phyloP scores from a whole-genome alignment of 2,113 vertebrate genomes.

The Alexandromys fortis region DNA sequence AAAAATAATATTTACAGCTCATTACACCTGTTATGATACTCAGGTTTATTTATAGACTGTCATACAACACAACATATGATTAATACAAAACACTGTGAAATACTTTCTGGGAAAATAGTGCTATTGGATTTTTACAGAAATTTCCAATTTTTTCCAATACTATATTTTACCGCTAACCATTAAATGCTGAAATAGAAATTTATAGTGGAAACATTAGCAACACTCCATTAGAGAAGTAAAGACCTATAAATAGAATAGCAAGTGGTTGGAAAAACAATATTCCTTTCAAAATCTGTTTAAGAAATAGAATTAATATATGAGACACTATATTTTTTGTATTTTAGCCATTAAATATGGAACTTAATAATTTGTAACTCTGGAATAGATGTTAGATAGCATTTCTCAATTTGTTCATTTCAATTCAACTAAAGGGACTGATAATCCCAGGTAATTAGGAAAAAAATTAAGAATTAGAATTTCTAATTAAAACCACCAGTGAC shows the following conservation, averaged over 20 bases:
- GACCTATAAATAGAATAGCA: constrained; percentile 56
- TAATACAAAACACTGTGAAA: constrained; percentile 41
- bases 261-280: constrained; percentile 67
- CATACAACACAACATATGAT: constrained; percentile 7
- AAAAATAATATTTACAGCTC: constrained; percentile 50
- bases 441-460: not conserved
- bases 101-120: constrained; percentile 18
- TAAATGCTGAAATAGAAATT: constrained; percentile 77
- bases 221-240: constrained; percentile 60
- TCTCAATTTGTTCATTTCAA: not conserved
- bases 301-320: not conserved
- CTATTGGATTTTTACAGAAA: constrained; percentile 24
- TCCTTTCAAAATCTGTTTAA: constrained; percentile 40
- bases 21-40: not conserved
- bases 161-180: constrained; percentile 71
- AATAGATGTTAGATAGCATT: not conserved
- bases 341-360: not conserved
- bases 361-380: not conserved
- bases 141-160: constrained; percentile 53
- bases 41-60: constrained; percentile 46
- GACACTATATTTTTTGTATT: not conserved
- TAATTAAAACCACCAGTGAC: not conserved
- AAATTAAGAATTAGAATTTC: not conserved
- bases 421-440: not conserved
- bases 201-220: constrained; percentile 80